Evolutionary conservation across 2,113 vertebrate species (phyloP).

Genomic region (Oryzias melastigma): DNA sequence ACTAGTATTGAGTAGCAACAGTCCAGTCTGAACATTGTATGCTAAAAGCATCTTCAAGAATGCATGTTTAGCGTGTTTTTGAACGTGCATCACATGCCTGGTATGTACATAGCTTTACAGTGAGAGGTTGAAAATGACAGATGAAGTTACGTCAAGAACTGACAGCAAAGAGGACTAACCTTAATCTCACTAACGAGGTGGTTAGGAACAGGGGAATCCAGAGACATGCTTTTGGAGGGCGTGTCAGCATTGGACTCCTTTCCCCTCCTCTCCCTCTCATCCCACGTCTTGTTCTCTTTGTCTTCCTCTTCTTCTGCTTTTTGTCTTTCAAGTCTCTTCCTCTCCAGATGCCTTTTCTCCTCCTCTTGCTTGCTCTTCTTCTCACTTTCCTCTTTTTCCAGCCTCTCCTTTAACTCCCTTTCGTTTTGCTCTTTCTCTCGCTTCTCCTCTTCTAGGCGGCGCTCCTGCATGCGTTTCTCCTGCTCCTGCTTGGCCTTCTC

Average conservation of each 20-base stretch:
- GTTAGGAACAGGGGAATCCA: constrained; percentile 71
- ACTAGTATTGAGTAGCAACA: too few species aligned
- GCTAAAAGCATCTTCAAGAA: too few species aligned
- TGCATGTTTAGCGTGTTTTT: too few species aligned
- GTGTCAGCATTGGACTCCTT: constrained; percentile 70
- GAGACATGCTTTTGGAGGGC: constrained; percentile 70
- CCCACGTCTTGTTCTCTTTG: constrained; percentile 43
- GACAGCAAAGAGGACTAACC: constrained; percentile 50
- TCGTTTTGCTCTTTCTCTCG: constrained; percentile 66
- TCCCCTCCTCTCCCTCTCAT: constrained; percentile 67
- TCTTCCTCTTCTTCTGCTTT: constrained; percentile 58
- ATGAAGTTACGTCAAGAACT: neutral
- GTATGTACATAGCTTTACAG: too few species aligned
- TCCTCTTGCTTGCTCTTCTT: constrained; percentile 72
- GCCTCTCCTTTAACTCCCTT: constrained; percentile 52
- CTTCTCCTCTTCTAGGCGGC: constrained; percentile 64
- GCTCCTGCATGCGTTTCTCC: constrained; percentile 75
- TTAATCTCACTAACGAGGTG: constrained; percentile 67
- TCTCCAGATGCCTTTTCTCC: constrained; percentile 67
- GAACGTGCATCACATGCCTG: too few species aligned
- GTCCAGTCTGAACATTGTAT: too few species aligned
- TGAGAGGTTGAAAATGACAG: neutral
- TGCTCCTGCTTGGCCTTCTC: constrained; percentile 83
- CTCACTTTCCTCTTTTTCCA: constrained; percentile 58
- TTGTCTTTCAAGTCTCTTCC: constrained; percentile 70